These are phyloP conservation scores for Takifugu flavidus DNA, from an alignment of 2,113 vertebrate species.

Conservation along the genomic window DNA sequence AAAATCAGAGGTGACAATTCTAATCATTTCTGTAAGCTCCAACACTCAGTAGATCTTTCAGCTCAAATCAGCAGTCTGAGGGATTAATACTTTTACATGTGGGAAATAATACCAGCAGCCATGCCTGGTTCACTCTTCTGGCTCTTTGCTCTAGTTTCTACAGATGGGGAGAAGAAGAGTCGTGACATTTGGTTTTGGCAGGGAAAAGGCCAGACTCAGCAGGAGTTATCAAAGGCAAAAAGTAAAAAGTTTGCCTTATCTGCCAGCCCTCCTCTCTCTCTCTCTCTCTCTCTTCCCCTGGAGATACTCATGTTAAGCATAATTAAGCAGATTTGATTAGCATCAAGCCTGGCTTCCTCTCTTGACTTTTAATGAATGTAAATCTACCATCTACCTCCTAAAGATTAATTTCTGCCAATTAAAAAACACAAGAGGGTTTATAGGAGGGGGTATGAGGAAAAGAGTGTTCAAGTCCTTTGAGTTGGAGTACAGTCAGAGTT, in stretches of 20 bases:
- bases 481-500: conserved; percentile 72
- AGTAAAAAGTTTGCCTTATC: conserved; percentile 72
- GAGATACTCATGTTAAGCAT: conserved; percentile 80
- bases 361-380: conserved; percentile 99
- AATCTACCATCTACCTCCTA: conserved; percentile 99
- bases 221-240: conserved; percentile 78
- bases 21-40: conserved; percentile 18
- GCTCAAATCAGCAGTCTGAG: conserved; percentile 6
- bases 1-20: conserved; percentile 25
- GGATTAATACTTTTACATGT: conserved; percentile 48
- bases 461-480: conserved; percentile 70
- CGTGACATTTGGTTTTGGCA: conserved; percentile 74
- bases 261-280: conserved; percentile 59
- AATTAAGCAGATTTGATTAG: conserved; percentile 82
- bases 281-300: conserved; percentile 66
- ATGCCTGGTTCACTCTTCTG: conserved; percentile 49
- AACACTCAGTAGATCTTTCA: too few relatives aligned
- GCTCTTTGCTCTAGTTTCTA: conserved; percentile 63
- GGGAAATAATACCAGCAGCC: conserved; percentile 54
- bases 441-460: conserved; percentile 53
- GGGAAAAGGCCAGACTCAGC: conserved; percentile 75
- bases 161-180: conserved; percentile 65
- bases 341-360: conserved; percentile 80
- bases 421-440: conserved; percentile 88
- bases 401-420: conserved; percentile 99